Base-by-base conservation (phyloP, 2,797 vertebrate species). In the Sparidentex hasta region DNA sequence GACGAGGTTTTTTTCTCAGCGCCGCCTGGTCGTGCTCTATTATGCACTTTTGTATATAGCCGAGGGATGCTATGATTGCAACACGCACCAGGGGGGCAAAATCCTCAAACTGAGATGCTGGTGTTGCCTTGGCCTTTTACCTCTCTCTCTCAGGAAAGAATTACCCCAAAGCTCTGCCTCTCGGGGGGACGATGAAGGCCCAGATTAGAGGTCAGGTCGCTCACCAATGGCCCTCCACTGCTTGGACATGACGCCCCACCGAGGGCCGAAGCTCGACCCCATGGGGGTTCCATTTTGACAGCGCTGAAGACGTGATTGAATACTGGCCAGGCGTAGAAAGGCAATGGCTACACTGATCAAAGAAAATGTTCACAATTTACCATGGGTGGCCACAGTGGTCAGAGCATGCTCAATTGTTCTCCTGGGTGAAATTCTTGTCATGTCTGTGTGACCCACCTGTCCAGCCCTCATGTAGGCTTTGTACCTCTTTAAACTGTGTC, bases 141-240 rank as follows among this genome's bases (percentile, higher is more conserved):
- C 87, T 89, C 86, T 85, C 84, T 86, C 82, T 87, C 79, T 27
- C 3, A 74, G 90, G 90, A 83, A 81, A 73, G 91, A 90, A 88
- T 92, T 81, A 85, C 67, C 48, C 84, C 57, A 74, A 73, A 82
- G 85, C 83, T 67, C 64, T 81, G 75, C 74, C 85, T 90, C 91
- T 89, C 50, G 56, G 75, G 67, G 88, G 85, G 86, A 89, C 75
- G 83, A 87, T 87, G 93, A 94, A 90, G 90, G 85, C 71, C 86
- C 89, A 92, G 91, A 95, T 92, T 92, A 93, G 92, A 89, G 94
- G 93, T 95, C 94, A 94, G 84, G 51, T 73, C 81, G 72, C 87
- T 82, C 86, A 76, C 91, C 89, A 95, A 93, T 85, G 86, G 91
- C 78, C 91, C 88, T 88, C 74, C 14, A 87, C 92, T 88, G 94